phyloP scores from a whole-genome alignment of 2,113 vertebrate genomes.

The Tylochromis polylepis region DNA sequence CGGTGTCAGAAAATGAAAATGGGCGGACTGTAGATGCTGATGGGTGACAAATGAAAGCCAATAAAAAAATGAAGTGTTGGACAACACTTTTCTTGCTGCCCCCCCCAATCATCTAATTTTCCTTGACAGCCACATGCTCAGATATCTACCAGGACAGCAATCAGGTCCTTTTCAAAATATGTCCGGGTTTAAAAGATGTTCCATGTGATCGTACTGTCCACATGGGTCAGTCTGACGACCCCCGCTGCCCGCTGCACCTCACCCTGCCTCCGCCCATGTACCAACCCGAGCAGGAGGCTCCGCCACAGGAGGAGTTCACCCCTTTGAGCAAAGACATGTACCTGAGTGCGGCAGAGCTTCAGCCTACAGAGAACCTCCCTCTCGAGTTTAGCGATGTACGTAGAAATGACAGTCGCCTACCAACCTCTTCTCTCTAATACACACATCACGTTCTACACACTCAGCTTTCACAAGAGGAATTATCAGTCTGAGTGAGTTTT shows the following conservation, averaged over 20 bases:
- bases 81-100: not conserved
- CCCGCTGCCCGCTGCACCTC: slow-evolving; percentile 89
- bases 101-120: not conserved
- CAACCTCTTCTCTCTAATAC: not conserved
- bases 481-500: not conserved
- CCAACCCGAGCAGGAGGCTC: slow-evolving; percentile 83
- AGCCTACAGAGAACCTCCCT: slow-evolving; percentile 91
- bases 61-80: not conserved
- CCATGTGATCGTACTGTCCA: slow-evolving; percentile 87
- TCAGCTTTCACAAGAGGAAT: too few species aligned
- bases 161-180: slow-evolving; percentile 90
- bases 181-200: slow-evolving; percentile 86
- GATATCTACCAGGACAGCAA: slow-evolving; percentile 93
- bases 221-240: slow-evolving; percentile 87
- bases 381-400: slow-evolving; percentile 96
- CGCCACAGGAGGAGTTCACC: slow-evolving; percentile 78
- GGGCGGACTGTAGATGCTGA: not conserved
- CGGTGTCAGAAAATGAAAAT: not conserved
- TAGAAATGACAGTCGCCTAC: slow-evolving; percentile 11
- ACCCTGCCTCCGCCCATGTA: slow-evolving; percentile 88
- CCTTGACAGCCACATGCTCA: slow-evolving; percentile 74
- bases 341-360: slow-evolving; percentile 93
- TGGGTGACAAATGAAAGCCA: not conserved
- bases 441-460: not conserved
- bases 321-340: slow-evolving; percentile 84